A percentile compares a stretch with the other conserved stretches of the same genome.
phyloP scores from a whole-genome alignment of 2,113 vertebrate genomes.

The Bubo bubo region DNA sequence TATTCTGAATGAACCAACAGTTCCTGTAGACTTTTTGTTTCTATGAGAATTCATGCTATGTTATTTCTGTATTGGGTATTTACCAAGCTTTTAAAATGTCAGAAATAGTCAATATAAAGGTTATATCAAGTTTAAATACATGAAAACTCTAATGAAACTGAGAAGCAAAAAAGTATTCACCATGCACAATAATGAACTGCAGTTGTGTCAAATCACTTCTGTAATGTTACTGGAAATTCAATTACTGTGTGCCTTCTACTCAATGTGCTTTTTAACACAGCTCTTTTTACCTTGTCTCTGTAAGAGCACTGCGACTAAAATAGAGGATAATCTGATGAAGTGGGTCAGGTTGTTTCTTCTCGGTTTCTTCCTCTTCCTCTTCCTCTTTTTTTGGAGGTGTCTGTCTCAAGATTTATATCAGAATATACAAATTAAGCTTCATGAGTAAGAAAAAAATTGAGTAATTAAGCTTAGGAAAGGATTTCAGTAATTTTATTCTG shows the following conservation, averaged over 20 bases:
- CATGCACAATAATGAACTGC: background rate
- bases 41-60: background rate
- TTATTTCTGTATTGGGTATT: background rate
- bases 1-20: background rate
- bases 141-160: background rate
- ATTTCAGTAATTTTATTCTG: background rate
- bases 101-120: background rate
- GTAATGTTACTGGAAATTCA: background rate
- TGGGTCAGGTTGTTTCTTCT: constrained; percentile 91
- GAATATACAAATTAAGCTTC: constrained; percentile 27
- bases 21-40: background rate
- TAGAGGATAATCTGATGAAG: constrained; percentile 97
- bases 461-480: background rate
- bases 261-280: background rate
- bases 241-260: background rate
- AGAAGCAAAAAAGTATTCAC: background rate
- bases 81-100: background rate
- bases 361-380: constrained; percentile 88
- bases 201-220: background rate
- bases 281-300: constrained; percentile 87
- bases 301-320: constrained; percentile 95
- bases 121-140: background rate
- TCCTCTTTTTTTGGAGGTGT: constrained; percentile 87
- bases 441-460: background rate
- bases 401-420: constrained; percentile 78